These are phyloP conservation scores for Chionoecetes opilio DNA, from an alignment of 1,140 invertebrate genomes.

Conservation along the genomic window DNA sequence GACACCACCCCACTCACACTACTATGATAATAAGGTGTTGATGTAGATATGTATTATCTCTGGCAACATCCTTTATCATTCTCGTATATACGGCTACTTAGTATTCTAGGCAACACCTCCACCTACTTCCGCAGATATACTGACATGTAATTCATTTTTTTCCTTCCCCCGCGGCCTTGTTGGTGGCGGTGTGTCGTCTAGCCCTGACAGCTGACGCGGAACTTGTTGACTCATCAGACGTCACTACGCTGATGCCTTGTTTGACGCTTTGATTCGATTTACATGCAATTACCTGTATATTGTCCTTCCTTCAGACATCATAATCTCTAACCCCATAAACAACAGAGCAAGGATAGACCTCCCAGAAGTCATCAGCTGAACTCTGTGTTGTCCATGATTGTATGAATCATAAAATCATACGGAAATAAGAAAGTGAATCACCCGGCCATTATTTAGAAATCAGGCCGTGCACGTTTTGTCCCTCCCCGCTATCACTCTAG, in stretches of 20 bases:
- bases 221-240: neutral
- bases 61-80: too few relatives aligned
- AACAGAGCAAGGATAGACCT: neutral
- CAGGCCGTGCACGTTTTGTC: neutral
- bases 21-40: too few relatives aligned
- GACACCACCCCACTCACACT: too few relatives aligned
- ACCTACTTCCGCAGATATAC: neutral
- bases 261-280: neutral
- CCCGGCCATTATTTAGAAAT: neutral
- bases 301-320: neutral
- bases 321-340: neutral
- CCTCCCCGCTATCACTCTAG: neutral
- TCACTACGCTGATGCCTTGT: constrained; percentile 14
- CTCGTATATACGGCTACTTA: neutral
- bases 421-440: neutral
- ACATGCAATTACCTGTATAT: neutral
- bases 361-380: too few relatives aligned
- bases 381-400: too few relatives aligned
- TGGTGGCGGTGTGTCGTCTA: neutral
- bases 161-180: neutral
- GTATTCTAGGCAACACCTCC: neutral
- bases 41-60: too few relatives aligned
- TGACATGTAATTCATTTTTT: neutral
- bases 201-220: neutral
- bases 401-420: too few relatives aligned